phyloP scores from a whole-genome alignment of 2,888 invertebrate species.

The Phengaris arion region DNA sequence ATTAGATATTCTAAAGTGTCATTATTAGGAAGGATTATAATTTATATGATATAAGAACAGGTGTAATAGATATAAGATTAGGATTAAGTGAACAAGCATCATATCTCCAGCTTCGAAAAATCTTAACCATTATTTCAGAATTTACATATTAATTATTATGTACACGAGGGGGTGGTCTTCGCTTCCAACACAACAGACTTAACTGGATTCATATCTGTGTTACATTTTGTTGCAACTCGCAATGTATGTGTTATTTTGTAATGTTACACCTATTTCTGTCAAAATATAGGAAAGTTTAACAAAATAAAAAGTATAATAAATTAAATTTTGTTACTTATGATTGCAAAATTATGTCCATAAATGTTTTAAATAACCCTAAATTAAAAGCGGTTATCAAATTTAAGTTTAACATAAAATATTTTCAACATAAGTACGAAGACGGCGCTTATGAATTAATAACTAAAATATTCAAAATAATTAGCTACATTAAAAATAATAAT shows the following conservation, averaged over 20 bases:
- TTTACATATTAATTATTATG: constrained; percentile 47
- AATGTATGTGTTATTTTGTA: neutral
- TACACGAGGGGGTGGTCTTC: constrained; percentile 44
- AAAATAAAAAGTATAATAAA: too few relatives aligned
- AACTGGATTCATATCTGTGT: neutral
- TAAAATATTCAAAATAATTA: constrained; percentile 27
- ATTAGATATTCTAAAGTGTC: constrained; percentile 15
- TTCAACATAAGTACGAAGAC: constrained; percentile 41
- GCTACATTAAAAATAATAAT: constrained; percentile 26
- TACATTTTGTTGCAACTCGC: neutral
- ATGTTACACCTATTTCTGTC: neutral
- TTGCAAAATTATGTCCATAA: neutral
- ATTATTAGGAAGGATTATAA: constrained; percentile 16
- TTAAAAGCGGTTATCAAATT: neutral
- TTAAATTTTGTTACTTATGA: neutral
- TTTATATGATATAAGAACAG: constrained; percentile 19
- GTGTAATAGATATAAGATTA: constrained; percentile 28
- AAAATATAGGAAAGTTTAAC: neutral
- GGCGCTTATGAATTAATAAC: constrained; percentile 33
- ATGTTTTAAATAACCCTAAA: neutral
- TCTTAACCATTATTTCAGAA: constrained; percentile 46
- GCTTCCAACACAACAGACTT: neutral
- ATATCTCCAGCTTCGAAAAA: constrained; percentile 43
- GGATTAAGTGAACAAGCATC: constrained; percentile 33
- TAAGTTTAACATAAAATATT: constrained; percentile 26